These are phyloP conservation scores for Drosophila siamana DNA, from an alignment of 2,888 invertebrate species.

Conservation along the genomic window DNA sequence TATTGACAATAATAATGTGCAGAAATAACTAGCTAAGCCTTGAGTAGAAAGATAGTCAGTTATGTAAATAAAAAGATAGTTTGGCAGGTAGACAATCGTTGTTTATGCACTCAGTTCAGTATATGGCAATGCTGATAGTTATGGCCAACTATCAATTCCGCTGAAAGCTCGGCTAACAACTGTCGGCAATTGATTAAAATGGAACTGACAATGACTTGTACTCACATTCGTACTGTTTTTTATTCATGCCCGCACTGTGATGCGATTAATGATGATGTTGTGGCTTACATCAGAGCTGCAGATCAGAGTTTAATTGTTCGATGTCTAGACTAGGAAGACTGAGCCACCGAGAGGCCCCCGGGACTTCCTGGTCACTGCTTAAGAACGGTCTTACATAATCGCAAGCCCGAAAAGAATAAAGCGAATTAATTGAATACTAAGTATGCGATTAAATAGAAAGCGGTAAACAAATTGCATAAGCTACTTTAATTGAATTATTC, in stretches of 20 bases:
- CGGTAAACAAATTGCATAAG: conserved; percentile 42
- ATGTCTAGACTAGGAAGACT: conserved; percentile 1
- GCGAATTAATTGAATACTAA: neutral
- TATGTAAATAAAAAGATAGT: neutral
- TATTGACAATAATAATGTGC: too few relatives aligned
- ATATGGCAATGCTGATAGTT: neutral
- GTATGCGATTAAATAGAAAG: conserved; percentile 6
- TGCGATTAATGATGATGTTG: conserved; percentile 51
- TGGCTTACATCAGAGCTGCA: conserved; percentile 36
- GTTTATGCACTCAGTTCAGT: neutral
- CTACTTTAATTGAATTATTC: conserved; percentile 40
- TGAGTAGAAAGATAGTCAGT: neutral
- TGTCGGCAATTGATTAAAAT: conserved; percentile 22
- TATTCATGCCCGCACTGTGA: neutral
- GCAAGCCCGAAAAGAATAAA: conserved; percentile 13
- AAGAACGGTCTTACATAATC: conserved; percentile 41
- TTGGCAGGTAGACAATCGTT: neutral
- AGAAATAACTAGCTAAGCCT: too few relatives aligned
- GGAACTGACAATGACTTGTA: conserved; percentile 29
- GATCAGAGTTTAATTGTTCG: conserved; percentile 27
- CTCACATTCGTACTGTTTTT: conserved; percentile 9
- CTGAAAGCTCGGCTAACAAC: conserved; percentile 9
- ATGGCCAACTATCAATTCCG: neutral
- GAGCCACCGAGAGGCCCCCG: neutral
- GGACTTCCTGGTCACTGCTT: conserved; percentile 43